phyloP scores from a whole-genome alignment of 2,797 vertebrate genomes.

The Trichosurus vulpecula region DNA sequence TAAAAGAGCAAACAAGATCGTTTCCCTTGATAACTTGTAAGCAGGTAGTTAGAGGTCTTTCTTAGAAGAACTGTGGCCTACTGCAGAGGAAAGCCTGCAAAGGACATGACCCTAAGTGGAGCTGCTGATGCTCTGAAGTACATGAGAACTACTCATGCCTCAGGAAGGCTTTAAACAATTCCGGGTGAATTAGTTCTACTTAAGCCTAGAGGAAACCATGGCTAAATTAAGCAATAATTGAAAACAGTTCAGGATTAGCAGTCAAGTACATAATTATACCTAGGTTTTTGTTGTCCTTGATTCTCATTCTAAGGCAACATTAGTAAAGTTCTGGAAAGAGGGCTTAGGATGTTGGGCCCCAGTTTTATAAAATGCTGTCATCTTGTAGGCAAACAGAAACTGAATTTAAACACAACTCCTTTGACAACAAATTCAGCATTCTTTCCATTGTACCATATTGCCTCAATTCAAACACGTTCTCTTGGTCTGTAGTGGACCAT shows the following conservation, averaged over 20 bases:
- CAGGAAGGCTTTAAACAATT: background rate
- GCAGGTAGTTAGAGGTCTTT: conserved; percentile 22
- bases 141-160: background rate
- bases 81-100: conserved; percentile 25
- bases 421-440: background rate
- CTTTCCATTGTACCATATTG: background rate
- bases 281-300: conserved; percentile 29
- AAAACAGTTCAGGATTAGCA: conserved; percentile 30
- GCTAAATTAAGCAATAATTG: conserved; percentile 14
- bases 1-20: conserved; percentile 38
- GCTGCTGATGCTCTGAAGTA: background rate
- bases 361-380: background rate
- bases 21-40: conserved; percentile 28
- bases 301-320: background rate
- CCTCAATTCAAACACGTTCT: background rate
- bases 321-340: background rate
- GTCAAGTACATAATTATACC: background rate
- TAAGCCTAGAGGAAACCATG: conserved; percentile 2
- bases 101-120: background rate
- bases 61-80: conserved; percentile 27
- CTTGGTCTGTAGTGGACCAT: background rate
- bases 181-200: conserved; percentile 12
- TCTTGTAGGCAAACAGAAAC: background rate
- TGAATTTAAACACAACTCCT: background rate
- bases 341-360: no score